phyloP scores from a whole-genome alignment of 1,140 invertebrate species.

The Atta colombica region DNA sequence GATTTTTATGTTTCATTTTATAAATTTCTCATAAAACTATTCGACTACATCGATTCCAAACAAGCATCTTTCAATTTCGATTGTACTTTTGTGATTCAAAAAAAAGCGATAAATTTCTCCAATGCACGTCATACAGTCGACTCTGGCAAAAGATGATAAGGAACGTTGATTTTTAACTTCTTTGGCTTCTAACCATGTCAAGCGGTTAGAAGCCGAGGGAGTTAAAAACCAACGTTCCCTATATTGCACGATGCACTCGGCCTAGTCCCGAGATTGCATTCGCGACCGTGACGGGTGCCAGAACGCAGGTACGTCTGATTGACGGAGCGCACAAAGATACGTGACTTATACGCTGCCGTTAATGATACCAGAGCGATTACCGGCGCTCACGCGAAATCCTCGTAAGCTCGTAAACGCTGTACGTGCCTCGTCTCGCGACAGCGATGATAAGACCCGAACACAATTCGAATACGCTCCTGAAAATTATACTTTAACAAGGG shows the following conservation, averaged over 20 bases:
- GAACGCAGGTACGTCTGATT: conserved; percentile 53
- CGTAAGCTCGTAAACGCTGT: conserved; percentile 70
- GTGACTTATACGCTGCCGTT: conserved; percentile 67
- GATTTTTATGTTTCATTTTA: not conserved
- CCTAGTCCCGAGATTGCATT: conserved; percentile 16
- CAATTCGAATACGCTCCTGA: conserved; percentile 40
- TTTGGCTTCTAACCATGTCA: no score
- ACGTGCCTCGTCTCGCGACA: conserved; percentile 31
- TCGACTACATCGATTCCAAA: not conserved
- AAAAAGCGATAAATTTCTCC: not conserved
- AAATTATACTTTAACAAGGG: conserved; percentile 61
- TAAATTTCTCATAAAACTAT: not conserved
- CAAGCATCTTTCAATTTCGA: not conserved
- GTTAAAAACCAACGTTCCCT: conserved; percentile 33
- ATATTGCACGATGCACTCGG: conserved; percentile 43
- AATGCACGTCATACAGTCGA: not conserved
- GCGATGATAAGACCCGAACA: conserved; percentile 38
- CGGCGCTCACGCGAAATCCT: conserved; percentile 69
- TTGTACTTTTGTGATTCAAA: not conserved
- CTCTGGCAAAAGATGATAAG: not conserved
- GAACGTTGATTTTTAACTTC: no score
- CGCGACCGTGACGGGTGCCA: conserved; percentile 49
- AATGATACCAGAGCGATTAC: conserved; percentile 72
- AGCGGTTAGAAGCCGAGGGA: not conserved
- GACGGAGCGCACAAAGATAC: conserved; percentile 50